A percentile compares a stretch with the other conserved stretches of the same genome.
phyloP scores from a whole-genome alignment of 1,140 invertebrate genomes.

The Orchestia grillus region DNA sequence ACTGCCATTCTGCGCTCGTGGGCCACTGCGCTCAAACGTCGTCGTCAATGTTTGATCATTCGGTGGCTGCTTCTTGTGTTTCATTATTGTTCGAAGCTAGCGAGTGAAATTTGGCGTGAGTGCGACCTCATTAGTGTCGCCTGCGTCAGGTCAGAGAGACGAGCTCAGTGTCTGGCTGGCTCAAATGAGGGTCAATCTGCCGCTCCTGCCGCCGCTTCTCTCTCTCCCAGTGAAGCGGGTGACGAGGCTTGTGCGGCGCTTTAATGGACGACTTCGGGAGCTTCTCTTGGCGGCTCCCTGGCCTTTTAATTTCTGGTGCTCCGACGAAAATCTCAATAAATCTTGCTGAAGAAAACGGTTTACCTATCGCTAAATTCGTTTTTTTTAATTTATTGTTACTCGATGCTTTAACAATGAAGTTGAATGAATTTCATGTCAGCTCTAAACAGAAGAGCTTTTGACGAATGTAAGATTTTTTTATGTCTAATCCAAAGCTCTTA shows the following conservation, averaged over 20 bases:
- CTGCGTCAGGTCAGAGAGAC: background rate
- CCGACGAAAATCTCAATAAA: background rate
- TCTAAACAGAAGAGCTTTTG: background rate
- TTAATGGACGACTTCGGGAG: background rate
- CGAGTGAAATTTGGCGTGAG: slow-evolving; percentile 6
- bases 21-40: background rate
- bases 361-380: background rate
- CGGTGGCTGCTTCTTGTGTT: slow-evolving; percentile 9
- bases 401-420: background rate
- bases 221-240: background rate
- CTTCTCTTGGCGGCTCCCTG: background rate
- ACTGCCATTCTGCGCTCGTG: too few relatives aligned
- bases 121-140: slow-evolving; percentile 4
- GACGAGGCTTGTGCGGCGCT: background rate
- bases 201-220: background rate
- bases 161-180: background rate
- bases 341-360: background rate
- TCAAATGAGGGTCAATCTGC: slow-evolving; percentile 19
- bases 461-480: background rate
- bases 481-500: too few relatives aligned
- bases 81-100: background rate
- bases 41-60: background rate
- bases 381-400: background rate
- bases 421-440: background rate
- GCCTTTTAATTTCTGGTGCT: background rate